Base-by-base conservation (phyloP, 2,888 invertebrate genomes). In the Aleiodes leptofemur region DNA sequence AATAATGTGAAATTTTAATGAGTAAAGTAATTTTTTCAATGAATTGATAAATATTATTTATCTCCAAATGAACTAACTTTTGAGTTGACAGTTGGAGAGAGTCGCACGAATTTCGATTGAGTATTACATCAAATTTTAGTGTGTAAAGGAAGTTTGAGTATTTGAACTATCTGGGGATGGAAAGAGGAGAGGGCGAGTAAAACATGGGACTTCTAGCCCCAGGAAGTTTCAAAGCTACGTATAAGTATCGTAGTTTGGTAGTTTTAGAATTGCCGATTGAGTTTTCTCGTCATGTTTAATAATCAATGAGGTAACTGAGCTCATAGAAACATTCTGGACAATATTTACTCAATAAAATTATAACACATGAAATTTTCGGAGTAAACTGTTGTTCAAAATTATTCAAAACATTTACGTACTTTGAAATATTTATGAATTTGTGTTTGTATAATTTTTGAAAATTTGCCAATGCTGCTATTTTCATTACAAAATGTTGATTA, bases 51-150 rank as follows among this genome's bases (percentile, higher is more conserved):
- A 61, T 61, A 14, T 0, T 43, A 61, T 38, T 38, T 34, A 1
- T 23, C 4, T n/a, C 3, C 38, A 59, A 43, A 14, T 43, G 8
- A 5, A 43, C 14, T 16, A 38, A 61, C 14, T 43, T 23, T 3
- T 16, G 9, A 43, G 43, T 61, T 61, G 13, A 43, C 14, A 61
- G 61, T 38, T 61, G 14, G 14, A 61, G 11, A 61, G 43, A 7
- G 13, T 38, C 14, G 8, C 14, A 8, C 8, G 7, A 11, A 61
- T 13, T 16, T 38, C 7, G 14, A 61, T n/a, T 38, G n/a, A 1
- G 13, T 43, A 43, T 61, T 61, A 8, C 61, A 61, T 61, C 14
- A 61, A 61, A 61, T 61, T 61, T 61, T 61, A 43, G 16, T 14
- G 43, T 14, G 34, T 61, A n/a, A 14, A 38, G 38, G 61, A 61